phyloP scores from a whole-genome alignment of 2,113 vertebrate species.

The Nothobranchius kuhntae region DNA sequence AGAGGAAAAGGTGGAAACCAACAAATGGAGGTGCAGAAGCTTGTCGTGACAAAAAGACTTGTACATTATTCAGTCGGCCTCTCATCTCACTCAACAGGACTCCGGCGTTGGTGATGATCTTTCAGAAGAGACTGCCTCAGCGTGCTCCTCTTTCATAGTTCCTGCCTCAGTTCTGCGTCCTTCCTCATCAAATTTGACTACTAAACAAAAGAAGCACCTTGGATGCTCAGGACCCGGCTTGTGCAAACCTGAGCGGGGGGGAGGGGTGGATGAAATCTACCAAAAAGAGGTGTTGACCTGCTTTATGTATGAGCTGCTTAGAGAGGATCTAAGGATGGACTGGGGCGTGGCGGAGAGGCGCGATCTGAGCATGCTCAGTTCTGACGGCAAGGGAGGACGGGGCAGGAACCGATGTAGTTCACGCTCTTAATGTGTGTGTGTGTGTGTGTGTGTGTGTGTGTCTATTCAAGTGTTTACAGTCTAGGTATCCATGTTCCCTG shows the following conservation, averaged over 20 bases:
- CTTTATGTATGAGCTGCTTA: slow-evolving; percentile 9
- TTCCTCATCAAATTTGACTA: slow-evolving; percentile 26
- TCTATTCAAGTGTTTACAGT: slow-evolving; percentile 78
- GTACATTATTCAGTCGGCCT: slow-evolving; percentile 31
- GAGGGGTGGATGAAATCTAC: not conserved
- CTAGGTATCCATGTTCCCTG: slow-evolving; percentile 64
- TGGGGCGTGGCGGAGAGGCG: slow-evolving; percentile 11
- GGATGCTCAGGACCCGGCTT: slow-evolving; percentile 37
- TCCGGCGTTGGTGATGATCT: slow-evolving; percentile 17
- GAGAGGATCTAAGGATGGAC: slow-evolving; percentile 15
- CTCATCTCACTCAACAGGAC: slow-evolving; percentile 36
- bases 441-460: slow-evolving; percentile 34
- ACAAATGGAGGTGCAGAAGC: slow-evolving; percentile 8
- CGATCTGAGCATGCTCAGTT: slow-evolving; percentile 33
- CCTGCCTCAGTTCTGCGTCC: slow-evolving; percentile 24
- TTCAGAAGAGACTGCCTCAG: slow-evolving; percentile 23
- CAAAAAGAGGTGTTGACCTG: slow-evolving; percentile 10
- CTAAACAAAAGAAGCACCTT: slow-evolving; percentile 12
- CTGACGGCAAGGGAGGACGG: slow-evolving; percentile 21
- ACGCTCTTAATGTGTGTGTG: slow-evolving; percentile 50
- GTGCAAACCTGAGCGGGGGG: slow-evolving; percentile 27
- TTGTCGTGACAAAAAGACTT: slow-evolving; percentile 29
- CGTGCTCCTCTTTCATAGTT: slow-evolving; percentile 39
- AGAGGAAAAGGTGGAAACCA: not conserved
- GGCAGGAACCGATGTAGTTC: slow-evolving; percentile 58